phyloP scores from a whole-genome alignment of 2,113 vertebrate species.

The Scytalopus superciliaris region DNA sequence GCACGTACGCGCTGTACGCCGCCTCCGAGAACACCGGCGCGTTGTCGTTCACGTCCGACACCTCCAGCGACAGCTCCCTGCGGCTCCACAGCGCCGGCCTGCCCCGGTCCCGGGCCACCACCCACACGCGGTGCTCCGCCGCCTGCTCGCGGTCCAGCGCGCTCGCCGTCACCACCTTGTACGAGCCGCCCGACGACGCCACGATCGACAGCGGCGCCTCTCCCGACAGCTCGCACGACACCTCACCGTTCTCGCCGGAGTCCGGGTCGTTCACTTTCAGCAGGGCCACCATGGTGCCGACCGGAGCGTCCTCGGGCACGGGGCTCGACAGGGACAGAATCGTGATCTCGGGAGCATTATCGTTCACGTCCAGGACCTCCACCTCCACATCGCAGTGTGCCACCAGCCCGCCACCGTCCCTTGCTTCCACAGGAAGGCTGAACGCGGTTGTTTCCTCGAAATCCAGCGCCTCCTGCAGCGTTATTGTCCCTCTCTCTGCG shows the following conservation, averaged over 20 bases:
- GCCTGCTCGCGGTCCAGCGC: neutral
- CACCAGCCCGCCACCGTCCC: too few relatives aligned
- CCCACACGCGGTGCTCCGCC: neutral
- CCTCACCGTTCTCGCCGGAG: neutral
- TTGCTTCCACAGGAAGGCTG: too few relatives aligned
- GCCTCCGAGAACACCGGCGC: neutral
- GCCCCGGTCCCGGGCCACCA: neutral
- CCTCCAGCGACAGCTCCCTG: neutral
- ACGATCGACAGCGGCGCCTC: slow-evolving; percentile 27
- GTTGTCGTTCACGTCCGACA: neutral
- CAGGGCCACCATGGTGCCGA: neutral
- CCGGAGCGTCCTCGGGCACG: fast-evolving
- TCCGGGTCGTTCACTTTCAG: neutral
- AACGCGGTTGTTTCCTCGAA: too few relatives aligned
- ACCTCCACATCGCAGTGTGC: too few relatives aligned
- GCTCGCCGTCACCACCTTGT: slow-evolving; percentile 59
- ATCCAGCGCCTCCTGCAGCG: too few relatives aligned
- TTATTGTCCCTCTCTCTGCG: too few relatives aligned
- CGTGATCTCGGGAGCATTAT: too few relatives aligned
- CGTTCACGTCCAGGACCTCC: too few relatives aligned
- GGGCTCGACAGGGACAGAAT: neutral
- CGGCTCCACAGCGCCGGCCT: neutral
- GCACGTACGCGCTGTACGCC: neutral
- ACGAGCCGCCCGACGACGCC: slow-evolving; percentile 35
- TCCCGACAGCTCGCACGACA: slow-evolving; percentile 17